Conservation (phyloP, 1,140 invertebrate species). For the Sycobia sp. region DNA sequence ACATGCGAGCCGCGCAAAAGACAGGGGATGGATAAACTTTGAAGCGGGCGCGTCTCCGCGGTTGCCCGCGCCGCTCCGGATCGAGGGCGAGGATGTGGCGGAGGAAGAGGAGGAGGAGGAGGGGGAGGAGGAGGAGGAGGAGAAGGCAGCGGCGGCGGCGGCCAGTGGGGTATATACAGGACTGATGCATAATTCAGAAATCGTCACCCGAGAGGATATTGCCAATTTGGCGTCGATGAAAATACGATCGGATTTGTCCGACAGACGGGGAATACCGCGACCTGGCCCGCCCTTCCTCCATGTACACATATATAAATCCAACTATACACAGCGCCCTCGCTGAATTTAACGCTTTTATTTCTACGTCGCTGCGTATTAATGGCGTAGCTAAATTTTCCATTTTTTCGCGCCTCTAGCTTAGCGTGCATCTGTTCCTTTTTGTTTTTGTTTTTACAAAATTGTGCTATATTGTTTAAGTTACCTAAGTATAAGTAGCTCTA, state of each 20-base stretch:
- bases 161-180: too few relatives aligned
- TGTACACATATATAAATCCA: too few relatives aligned
- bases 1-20: too few relatives aligned
- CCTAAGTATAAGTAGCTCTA: too few relatives aligned
- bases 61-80: too few relatives aligned
- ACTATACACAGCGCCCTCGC: too few relatives aligned
- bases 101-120: neutral
- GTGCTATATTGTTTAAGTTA: too few relatives aligned
- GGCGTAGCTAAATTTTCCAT: neutral
- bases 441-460: too few relatives aligned
- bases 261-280: conserved; percentile 42
- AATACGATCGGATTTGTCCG: conserved; percentile 63
- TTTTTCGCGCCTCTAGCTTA: too few relatives aligned
- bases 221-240: conserved; percentile 65
- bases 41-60: conserved; percentile 60
- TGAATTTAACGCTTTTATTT: conserved; percentile 58
- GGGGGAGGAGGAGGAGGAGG: conserved; percentile 30
- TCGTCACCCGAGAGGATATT: conserved; percentile 63
- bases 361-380: conserved; percentile 22
- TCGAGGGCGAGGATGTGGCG: too few relatives aligned
- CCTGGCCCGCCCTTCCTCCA: too few relatives aligned
- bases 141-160: neutral
- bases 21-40: conserved; percentile 58
- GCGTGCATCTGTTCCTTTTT: neutral
- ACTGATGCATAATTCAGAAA: conserved; percentile 64